Evolutionary conservation across 2,113 vertebrate genomes (phyloP), one percentile per base, ranked within the genome.

Genomic region (Passer montanus): DNA sequence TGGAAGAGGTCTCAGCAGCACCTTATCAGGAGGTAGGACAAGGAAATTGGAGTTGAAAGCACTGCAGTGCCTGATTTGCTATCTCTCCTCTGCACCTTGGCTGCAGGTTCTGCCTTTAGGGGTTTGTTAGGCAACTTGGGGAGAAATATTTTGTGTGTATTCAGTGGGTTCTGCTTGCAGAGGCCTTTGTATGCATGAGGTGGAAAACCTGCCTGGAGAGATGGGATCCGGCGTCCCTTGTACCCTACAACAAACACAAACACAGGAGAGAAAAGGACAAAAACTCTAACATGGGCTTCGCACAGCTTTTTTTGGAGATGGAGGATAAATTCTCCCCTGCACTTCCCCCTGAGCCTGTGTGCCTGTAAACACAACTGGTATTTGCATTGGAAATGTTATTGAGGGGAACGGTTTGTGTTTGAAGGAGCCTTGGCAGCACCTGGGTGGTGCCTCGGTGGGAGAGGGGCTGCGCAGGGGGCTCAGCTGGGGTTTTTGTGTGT

Each of bases 81-180:
- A 97, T 97, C 94, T 97, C 75, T 76, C 22, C 64, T 87, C 72
- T 69, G 86, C 94, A 95, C 74, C 94, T 97, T 95, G 90, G 68
- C 91, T 89, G 86, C n/a, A 62, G 73, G 91, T 88, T 88, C 89
- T 84, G 81, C 78, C 84, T 80, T 44, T 30, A 75, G 80, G 66
- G 90, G 43, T 68, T 74, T 85, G 49, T 89, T 63, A 84, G 72
- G 80, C 68, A 75, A 41, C 78, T 67, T 69, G 69, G 86, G 72
- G 86, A 90, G 89, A 78, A 93, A 63, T 84, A 80, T 69, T 88
- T 92, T 21, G 21, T 90, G 41, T 53, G 37, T 67, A 18, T 55
- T 91, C 46, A 3, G 35, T 26, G 86, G 52, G 60, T 12, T 85
- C 87, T 60, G 94, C 56, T 56, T 50, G 30, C 69, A 58, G 73